Base-by-base conservation (phyloP, 2,113 vertebrate genomes). In the Poeciliopsis turrubarensis region DNA sequence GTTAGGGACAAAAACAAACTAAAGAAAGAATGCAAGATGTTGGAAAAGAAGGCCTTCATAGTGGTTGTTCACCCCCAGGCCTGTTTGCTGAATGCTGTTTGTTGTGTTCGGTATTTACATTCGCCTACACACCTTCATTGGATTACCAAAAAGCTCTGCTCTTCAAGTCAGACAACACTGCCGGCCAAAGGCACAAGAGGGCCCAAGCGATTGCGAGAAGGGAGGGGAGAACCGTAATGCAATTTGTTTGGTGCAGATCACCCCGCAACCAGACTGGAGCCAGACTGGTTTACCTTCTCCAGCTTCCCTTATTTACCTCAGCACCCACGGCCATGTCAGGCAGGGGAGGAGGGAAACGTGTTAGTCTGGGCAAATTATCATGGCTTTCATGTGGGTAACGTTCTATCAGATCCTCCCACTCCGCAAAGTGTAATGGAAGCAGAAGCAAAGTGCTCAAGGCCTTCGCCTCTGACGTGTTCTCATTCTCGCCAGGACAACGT, bases 371-470 rank as follows among this genome's bases (percentile, higher is more conserved):
- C 82, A 86, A 89, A 92, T 91, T 77, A 92, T 92, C 89, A 79
- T 66, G 27, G 79, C 86, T 91, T 92, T 90, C 87, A 87, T 89
- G 89, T 80, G 77, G 77, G 69, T 85, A 86, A 77, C 73, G 47
- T 81, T 87, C 82, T 91, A 91, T 92, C 89, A 90, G 92, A 93
- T 92, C 83, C 81, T 86, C 88, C 86, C 83, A 80, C 88, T 90
- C 85, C 65, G 80, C 83, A 75, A 82, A 83, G 83, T 82, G 87
- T 92, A 92, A 91, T 92, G 85, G 89, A 90, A 87, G 89, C 82
- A 61, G 87, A 78, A 71, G 87, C 73, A 77, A 71, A 88, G 87
- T 77, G 90, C 88, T 90, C 63, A 57, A 78, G 86, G 89, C 90
- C 89, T 76, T 88, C 86, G 89, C 91, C 86, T 89, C 87, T 8